Evolutionary conservation across 2,113 vertebrate species (phyloP).

Genomic region (Globicephala melas): DNA sequence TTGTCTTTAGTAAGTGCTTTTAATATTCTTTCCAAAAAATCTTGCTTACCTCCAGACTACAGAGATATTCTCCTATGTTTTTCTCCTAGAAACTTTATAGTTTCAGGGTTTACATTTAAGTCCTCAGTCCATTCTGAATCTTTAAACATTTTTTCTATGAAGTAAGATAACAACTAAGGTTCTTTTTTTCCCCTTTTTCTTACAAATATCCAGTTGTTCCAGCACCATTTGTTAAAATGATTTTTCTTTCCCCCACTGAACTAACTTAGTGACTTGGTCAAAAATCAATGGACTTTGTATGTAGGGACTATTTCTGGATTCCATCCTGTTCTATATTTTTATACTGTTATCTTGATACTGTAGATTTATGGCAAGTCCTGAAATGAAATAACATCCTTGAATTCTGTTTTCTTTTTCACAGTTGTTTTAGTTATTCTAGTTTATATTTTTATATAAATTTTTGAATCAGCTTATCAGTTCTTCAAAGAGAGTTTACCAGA

Average conservation of each 20-base stretch:
- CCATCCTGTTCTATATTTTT: background rate
- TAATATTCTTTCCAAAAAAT: background rate
- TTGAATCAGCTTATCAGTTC: background rate
- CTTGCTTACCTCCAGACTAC: background rate
- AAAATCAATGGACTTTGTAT: background rate
- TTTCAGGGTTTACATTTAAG: background rate
- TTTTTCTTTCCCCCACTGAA: background rate
- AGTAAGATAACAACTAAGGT: background rate
- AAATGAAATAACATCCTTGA: background rate
- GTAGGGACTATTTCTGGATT: background rate
- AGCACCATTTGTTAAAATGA: background rate
- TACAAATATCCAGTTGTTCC: background rate
- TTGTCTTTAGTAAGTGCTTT: background rate
- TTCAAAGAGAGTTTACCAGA: background rate
- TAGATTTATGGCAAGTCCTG: background rate
- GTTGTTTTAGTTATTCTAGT: background rate
- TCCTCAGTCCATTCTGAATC: background rate
- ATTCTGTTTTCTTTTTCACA: background rate
- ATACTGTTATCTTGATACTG: background rate
- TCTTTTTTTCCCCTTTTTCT: background rate
- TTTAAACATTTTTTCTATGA: background rate
- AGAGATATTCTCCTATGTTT: background rate
- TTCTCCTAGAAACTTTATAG: background rate
- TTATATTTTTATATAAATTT: background rate
- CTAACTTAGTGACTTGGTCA: background rate